A percentile compares a stretch with the other conserved stretches of the same genome.
Evolutionary conservation across 2,113 vertebrate species (phyloP).

Genomic region (Circaetus gallicus): DNA sequence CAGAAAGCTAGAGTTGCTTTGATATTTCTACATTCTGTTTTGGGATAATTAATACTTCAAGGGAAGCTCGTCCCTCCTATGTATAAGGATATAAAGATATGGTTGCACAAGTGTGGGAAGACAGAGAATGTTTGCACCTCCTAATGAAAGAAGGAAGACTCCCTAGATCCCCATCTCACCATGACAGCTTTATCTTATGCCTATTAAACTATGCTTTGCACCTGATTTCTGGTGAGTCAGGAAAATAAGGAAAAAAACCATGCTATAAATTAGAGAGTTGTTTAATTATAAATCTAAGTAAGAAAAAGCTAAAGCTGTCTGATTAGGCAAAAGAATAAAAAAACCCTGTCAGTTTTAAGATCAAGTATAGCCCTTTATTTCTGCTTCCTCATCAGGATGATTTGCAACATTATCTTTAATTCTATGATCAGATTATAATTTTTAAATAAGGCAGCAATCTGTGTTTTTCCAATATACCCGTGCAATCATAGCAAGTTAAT

Average conservation of each 20-base stretch:
- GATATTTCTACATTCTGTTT: background rate
- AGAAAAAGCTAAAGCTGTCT: background rate
- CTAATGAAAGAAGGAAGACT: background rate
- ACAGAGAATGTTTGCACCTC: background rate
- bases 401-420: background rate
- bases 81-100: background rate
- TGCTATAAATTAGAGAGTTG: background rate
- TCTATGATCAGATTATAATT: background rate
- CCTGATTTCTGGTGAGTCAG: background rate
- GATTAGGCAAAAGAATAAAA: background rate
- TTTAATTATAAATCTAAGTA: background rate
- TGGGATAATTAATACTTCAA: background rate
- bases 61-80: background rate
- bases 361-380: background rate
- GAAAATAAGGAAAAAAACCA: background rate
- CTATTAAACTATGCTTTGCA: background rate
- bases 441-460: background rate
- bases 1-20: background rate
- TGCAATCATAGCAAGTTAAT: background rate
- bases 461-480: background rate
- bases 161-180: background rate
- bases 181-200: background rate
- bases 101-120: background rate
- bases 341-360: background rate
- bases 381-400: background rate